Base-by-base conservation (phyloP, 1,140 invertebrate genomes). In the Anoplolepis gracilipes region DNA sequence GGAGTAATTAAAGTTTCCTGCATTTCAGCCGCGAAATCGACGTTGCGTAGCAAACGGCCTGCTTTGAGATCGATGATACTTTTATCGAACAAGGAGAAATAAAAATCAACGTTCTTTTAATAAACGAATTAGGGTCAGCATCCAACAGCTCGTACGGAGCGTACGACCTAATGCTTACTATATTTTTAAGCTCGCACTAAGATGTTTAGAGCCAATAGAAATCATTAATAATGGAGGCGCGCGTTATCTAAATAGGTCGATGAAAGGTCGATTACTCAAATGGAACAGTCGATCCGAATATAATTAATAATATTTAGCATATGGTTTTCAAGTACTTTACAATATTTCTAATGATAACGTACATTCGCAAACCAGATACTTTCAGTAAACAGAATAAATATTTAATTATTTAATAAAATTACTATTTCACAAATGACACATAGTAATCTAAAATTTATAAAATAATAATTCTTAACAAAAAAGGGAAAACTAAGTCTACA, bases 1-100 rank as follows among this genome's bases (percentile, higher is more conserved):
- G 82, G 84, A 86, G 69, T 90, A 90, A 90, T 90, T 90, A 90
- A 90, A 88, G 84, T 90, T 90, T 90, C 78, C 86, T 90, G 86
- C 75, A 70, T 88, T 88, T 88, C 76, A 86, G 36, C 62, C 75
- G 64, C 30, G 72, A 75, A 84, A 49, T 59, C 72, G 62, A n/a
- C 86, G 88, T 90, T 88, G 82, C 89, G 84, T 88, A 78, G 70
- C 86, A 79, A 59, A 28, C 75, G 88, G 13, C 89, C 89, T 84
- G 75, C 28, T 90, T 90, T 79, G 65, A 7, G 33, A 13, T 57
- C 16, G 30, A 53, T 64, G 25, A 67, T 72, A 57, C 81, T 61
- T 59, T 46, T 36, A 46, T 33, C 33, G 39, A 42, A 62, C 59
- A 36, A 61, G 53, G 67, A 76, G 65, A 81, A 69, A 67, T 46